phyloP scores from a whole-genome alignment of 2,797 vertebrate species.

The Muraenolepis orangiensis region DNA sequence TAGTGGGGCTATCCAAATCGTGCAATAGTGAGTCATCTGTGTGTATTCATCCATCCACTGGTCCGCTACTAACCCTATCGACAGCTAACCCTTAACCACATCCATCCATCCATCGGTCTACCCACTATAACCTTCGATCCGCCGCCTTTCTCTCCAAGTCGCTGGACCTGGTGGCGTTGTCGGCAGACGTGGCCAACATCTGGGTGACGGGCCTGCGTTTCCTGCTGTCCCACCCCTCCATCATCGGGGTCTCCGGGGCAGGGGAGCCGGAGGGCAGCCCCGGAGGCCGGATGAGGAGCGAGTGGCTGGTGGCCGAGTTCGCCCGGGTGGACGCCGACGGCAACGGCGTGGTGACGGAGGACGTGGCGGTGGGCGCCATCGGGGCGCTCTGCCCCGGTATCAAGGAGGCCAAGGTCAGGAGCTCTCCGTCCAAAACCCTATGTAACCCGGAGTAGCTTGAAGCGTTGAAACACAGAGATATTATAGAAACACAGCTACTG shows the following conservation, averaged over 20 bases:
- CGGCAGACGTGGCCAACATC: constrained; percentile 96
- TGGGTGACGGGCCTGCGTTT: constrained; percentile 96
- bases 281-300: constrained; percentile 81
- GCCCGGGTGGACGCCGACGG: constrained; percentile 86
- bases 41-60: neutral
- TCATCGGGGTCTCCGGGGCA: constrained; percentile 73
- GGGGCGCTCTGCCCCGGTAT: constrained; percentile 89
- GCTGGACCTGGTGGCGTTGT: constrained; percentile 92
- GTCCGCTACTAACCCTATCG: neutral
- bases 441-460: too few species aligned
- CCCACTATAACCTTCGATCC: too few species aligned
- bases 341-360: constrained; percentile 89
- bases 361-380: constrained; percentile 88
- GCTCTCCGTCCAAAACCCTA: neutral
- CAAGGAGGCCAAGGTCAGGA: constrained; percentile 87
- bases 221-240: constrained; percentile 87
- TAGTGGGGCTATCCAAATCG: neutral
- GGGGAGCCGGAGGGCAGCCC: constrained; percentile 80
- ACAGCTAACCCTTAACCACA: neutral
- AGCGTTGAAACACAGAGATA: too few species aligned
- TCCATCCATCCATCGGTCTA: neutral
- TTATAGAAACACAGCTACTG: neutral
- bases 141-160: constrained; percentile 67
- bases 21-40: neutral
- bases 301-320: constrained; percentile 88